These are phyloP conservation scores for Percopsis transmontana DNA, from an alignment of 2,113 vertebrate species.

Conservation along the genomic window DNA sequence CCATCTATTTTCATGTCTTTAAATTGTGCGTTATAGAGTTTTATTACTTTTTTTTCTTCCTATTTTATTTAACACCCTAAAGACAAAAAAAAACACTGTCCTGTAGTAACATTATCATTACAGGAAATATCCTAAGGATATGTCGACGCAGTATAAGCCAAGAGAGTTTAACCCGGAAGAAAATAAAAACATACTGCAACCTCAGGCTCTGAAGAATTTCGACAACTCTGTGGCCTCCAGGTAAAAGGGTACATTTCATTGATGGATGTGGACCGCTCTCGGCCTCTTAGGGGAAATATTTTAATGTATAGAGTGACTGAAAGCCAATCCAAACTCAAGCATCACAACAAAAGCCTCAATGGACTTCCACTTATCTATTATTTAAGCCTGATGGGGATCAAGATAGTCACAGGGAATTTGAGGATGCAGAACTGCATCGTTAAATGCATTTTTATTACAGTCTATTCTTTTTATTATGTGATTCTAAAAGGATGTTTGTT, in stretches of 20 bases:
- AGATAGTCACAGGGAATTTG: neutral
- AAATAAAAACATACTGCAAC: constrained; percentile 67
- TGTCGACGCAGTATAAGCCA: constrained; percentile 80
- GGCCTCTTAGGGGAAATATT: constrained; percentile 7
- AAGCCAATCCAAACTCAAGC: constrained; percentile 1
- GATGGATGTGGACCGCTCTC: neutral
- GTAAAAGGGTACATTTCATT: constrained; percentile 63
- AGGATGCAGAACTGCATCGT: neutral
- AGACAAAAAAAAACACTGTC: no score
- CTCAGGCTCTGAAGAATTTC: constrained; percentile 78
- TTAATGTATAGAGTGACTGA: neutral
- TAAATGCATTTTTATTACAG: neutral
- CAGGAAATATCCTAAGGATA: constrained; percentile 84
- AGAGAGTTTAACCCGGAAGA: constrained; percentile 80
- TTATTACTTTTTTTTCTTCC: neutral
- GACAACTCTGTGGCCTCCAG: constrained; percentile 72
- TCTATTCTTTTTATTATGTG: no score
- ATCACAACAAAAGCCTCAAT: neutral
- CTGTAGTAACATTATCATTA: constrained; percentile 11
- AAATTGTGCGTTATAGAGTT: neutral
- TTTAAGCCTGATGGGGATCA: neutral
- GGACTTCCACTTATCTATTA: neutral
- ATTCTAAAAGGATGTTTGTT: no score
- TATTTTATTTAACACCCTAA: constrained; percentile 3
- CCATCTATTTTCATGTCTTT: no score